Evolutionary conservation across 2,113 vertebrate species (phyloP).

Genomic region (Clarias magur): DNA sequence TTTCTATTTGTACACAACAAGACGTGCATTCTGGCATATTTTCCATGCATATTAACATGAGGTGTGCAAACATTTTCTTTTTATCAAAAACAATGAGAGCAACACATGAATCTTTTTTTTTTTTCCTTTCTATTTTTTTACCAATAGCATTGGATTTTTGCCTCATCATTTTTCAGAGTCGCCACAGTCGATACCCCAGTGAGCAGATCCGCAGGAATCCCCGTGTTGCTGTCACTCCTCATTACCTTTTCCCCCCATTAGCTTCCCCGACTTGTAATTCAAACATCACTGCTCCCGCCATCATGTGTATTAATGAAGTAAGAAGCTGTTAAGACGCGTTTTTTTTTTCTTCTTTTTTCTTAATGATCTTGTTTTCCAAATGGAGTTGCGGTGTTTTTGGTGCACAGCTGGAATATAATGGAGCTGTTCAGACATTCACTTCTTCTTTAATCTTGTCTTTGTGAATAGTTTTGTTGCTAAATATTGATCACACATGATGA

Average conservation of each 20-base stretch:
- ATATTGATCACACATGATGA: not conserved
- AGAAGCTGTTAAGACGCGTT: not conserved
- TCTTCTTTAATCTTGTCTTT: not conserved
- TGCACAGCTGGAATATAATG: conserved; percentile 19
- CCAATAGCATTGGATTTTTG: not conserved
- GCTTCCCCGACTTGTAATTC: not conserved
- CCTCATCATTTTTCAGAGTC: not conserved
- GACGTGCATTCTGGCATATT: not conserved
- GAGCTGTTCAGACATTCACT: not conserved
- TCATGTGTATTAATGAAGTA: conserved; percentile 27
- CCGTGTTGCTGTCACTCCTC: not conserved
- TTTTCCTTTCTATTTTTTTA: not conserved
- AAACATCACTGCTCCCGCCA: not conserved
- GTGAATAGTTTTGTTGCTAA: not conserved
- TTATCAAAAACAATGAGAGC: not conserved
- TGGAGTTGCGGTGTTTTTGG: not conserved
- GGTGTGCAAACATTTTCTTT: not conserved
- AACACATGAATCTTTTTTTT: no score
- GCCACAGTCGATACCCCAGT: not conserved
- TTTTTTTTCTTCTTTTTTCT: no score
- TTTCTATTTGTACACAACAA: not conserved
- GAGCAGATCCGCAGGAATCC: not conserved
- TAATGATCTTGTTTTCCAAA: conserved; percentile 17
- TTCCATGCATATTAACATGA: not conserved
- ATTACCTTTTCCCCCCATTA: conserved; percentile 37